Base-by-base conservation (phyloP, 2,113 vertebrate species). In the Cheirogaleus medius region DNA sequence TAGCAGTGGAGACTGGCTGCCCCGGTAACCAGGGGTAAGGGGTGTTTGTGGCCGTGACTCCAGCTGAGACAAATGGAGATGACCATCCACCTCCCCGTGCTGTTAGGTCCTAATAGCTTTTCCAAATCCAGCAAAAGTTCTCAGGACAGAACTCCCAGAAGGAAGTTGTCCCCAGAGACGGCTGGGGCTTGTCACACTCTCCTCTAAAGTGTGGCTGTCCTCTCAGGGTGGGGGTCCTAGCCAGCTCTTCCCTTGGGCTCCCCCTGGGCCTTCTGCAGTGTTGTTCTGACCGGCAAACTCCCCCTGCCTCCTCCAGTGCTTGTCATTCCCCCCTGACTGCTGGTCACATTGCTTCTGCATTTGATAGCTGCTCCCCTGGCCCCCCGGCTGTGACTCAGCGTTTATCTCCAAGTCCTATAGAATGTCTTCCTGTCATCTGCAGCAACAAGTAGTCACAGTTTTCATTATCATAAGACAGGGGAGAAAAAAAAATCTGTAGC, bases 381-480 rank as follows among this genome's bases (percentile, higher is more conserved):
- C 63, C 94, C 90, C 21, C 37, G 93, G 68, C 90, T 86, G 60
- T 29, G 71, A 92, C 63, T 98, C 97, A 87, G 73, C 73, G 63
- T 96, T 98, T 96, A 87, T 94, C 81, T 87, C 92, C 64, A 73
- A 54, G 25, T 96, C 96, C 76, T 84, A 66, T 90, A 97, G 95
- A 96, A 97, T 95, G 88, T 88, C 56, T 69, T 77, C 42, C 93
- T 83, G 73, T 97, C 97, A 97, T 97, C 95, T 76, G 83, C 94
- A 73, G 93, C 93, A 97, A 98, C 96, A 95, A 98, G 98, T 98
- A 97, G 94, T 87, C 97, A 82, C 84, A 89, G 97, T 95, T 98
- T 97, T 98, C 98, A 97, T 98, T 98, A 98, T 97, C 97, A 96
- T 91, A 98, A 97, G 91, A 90, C 58, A 37, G 63, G 82, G 39